Percentiles rank a stretch among this genome's conserved stretches.
phyloP scores from a whole-genome alignment of 2,888 invertebrate species.

The Polydrusus tereticollis region DNA sequence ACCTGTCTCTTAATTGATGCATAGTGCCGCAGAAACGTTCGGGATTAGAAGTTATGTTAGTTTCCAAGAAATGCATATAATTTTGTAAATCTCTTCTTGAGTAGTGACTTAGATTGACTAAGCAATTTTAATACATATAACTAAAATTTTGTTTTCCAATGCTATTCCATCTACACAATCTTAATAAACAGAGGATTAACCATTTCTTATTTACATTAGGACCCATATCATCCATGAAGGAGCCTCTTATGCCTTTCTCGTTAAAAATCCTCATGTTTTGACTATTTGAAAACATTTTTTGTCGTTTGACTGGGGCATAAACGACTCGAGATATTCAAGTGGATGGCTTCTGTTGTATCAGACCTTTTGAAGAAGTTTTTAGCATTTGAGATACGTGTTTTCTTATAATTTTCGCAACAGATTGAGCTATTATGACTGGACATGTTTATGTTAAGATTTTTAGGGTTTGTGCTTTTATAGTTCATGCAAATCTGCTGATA shows the following conservation, averaged over 20 bases:
- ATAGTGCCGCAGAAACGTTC: too few species aligned
- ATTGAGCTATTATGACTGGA: background rate
- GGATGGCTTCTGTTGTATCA: background rate
- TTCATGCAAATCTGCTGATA: background rate
- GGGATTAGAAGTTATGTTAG: too few species aligned
- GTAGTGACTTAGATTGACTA: too few species aligned
- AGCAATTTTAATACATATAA: too few species aligned
- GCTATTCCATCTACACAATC: too few species aligned
- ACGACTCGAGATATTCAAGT: conserved; percentile 1
- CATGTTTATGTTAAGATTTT: background rate
- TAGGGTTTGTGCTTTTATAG: background rate
- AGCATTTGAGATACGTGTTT: background rate
- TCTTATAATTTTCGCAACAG: conserved; percentile 10
- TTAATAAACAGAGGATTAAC: background rate
- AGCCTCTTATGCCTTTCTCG: background rate
- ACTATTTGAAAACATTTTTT: conserved; percentile 4
- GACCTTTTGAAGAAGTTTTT: background rate
- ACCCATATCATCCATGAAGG: conserved; percentile 3
- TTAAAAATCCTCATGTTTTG: background rate
- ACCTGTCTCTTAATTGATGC: too few species aligned
- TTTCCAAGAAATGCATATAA: too few species aligned
- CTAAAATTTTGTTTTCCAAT: too few species aligned
- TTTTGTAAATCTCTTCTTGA: too few species aligned
- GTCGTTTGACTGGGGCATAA: background rate
- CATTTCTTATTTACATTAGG: background rate